phyloP scores from a whole-genome alignment of 1,140 invertebrate species.

The Drosophila funebris region DNA sequence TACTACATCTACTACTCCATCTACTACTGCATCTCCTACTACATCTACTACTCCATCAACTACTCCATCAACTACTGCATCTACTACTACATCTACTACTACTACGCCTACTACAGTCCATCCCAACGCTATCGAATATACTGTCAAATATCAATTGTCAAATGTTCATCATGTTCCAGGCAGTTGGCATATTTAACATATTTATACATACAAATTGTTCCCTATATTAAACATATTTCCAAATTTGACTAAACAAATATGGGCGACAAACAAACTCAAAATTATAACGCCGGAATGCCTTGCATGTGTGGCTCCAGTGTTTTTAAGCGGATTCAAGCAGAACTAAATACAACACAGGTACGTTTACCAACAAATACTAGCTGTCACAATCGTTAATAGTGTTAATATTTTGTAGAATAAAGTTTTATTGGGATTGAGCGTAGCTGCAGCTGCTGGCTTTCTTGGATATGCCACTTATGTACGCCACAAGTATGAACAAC shows the following conservation, averaged over 20 bases:
- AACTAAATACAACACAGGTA: constrained; percentile 31
- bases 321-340: constrained; percentile 22
- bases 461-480: constrained; percentile 92
- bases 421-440: constrained; percentile 84
- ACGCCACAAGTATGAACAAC: constrained; percentile 89
- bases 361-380: not conserved
- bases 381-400: not conserved
- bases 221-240: not conserved
- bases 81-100: no score
- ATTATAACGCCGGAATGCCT: not conserved
- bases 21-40: no score
- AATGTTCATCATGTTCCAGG: not conserved
- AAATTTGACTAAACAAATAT: constrained; percentile 5
- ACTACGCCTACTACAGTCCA: no score
- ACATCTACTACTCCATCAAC: no score
- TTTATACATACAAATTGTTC: not conserved
- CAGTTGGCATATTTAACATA: not conserved
- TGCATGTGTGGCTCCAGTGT: not conserved
- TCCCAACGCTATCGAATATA: not conserved
- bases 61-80: no score
- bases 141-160: not conserved
- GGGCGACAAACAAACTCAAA: constrained; percentile 8
- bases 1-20: no score
- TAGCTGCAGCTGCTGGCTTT: constrained; percentile 87
- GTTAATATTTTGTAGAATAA: constrained; percentile 17